These are phyloP conservation scores for Danionella dracula DNA, from an alignment of 2,797 vertebrate genomes.

Conservation along the genomic window DNA sequence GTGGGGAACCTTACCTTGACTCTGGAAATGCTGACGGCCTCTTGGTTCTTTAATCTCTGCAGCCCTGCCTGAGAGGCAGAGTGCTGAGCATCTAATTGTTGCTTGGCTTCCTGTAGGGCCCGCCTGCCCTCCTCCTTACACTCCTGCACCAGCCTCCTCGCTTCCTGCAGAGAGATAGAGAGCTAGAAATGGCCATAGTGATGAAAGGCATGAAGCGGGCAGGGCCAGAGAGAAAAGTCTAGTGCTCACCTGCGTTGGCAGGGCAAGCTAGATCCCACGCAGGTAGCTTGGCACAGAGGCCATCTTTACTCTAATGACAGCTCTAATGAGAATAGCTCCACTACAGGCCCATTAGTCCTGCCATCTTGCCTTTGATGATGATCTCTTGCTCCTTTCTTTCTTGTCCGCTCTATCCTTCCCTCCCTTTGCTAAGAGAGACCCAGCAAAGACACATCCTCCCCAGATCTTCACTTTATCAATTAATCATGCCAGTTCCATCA, in stretches of 20 bases:
- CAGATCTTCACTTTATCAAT: conserved; percentile 93
- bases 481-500: conserved; percentile 95
- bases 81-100: conserved; percentile 78
- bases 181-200: conserved; percentile 28
- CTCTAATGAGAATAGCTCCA: conserved; percentile 90
- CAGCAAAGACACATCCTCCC: conserved; percentile 79
- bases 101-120: conserved; percentile 80
- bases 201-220: conserved; percentile 55
- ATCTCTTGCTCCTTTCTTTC: conserved; percentile 50
- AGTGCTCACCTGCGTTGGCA: conserved; percentile 86
- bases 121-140: conserved; percentile 72
- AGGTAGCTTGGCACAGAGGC: conserved; percentile 52
- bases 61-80: conserved; percentile 84
- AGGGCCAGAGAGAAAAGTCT: conserved; percentile 67
- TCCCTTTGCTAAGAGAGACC: conserved; percentile 58
- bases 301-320: conserved; percentile 83
- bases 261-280: conserved; percentile 64
- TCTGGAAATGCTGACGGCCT: conserved; percentile 70
- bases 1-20: conserved; percentile 74
- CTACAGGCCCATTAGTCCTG: conserved; percentile 91
- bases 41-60: conserved; percentile 83
- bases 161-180: conserved; percentile 67
- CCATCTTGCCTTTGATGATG: conserved; percentile 95
- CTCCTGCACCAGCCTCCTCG: conserved; percentile 87
- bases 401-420: conserved; percentile 32